These are phyloP conservation scores for Coracias cyanogaster DNA, from an alignment of 2,797 vertebrate genomes.

Conservation along the genomic window DNA sequence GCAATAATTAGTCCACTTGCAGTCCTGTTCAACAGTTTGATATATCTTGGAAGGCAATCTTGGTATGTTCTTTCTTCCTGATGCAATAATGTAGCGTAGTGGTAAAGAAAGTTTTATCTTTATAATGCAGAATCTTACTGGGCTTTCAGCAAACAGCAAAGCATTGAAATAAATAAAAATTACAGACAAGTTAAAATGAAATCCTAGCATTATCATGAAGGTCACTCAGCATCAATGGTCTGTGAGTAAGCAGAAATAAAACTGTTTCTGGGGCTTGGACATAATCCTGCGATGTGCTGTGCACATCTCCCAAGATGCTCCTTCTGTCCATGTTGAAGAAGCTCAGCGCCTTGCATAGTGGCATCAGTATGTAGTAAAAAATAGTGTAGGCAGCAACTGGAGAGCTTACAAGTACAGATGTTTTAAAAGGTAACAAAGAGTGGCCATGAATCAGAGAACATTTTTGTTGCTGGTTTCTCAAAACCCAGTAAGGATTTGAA, in stretches of 20 bases:
- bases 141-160: not conserved
- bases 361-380: not conserved
- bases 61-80: not conserved
- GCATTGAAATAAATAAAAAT: conserved; percentile 15
- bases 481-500: not conserved
- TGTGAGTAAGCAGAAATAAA: not conserved
- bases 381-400: not conserved
- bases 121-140: not conserved
- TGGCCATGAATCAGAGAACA: not conserved
- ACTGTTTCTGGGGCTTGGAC: not conserved
- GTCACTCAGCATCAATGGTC: not conserved
- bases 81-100: not conserved
- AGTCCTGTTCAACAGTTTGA: not conserved
- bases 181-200: not conserved
- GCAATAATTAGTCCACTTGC: not conserved
- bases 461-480: not conserved
- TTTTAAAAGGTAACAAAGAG: not conserved
- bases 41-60: not conserved
- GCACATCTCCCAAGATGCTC: not conserved
- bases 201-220: not conserved
- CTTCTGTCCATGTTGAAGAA: not conserved
- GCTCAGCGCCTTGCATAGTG: not conserved
- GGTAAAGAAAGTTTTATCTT: not conserved
- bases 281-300: not conserved
- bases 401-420: not conserved